Base-by-base conservation (phyloP, 2,113 vertebrate species). In the Aix galericulata region DNA sequence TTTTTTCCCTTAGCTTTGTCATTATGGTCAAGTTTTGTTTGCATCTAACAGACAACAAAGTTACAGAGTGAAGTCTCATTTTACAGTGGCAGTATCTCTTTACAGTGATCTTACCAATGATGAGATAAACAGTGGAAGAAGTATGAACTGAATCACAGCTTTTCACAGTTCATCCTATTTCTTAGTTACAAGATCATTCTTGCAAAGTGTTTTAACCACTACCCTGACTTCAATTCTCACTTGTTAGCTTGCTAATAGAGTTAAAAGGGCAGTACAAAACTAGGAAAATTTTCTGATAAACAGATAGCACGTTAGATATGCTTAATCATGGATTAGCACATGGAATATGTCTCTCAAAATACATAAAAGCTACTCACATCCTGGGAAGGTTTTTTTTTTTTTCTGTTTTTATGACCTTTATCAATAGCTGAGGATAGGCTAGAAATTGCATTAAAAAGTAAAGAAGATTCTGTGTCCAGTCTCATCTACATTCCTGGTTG, bases 21-120 rank as follows among this genome's bases (percentile, higher is more conserved):
- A 42, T 80, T 66, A 76, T 14, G 53, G 34, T 52, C 27, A 71
- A 68, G 17, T 52, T 95, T 91, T 77, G 32, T 81, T 93, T 90
- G 63, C 26, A 48, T 50, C 48, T 59, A 53, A 48, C 29, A 92
- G 95, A 77, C 62, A 94, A 63, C 32, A 82, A 85, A 94, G 91
- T 12, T 53, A 46, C 31, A 88, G 34, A 69, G 0, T 67, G 14
- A 82, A 88, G 36, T 55, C 59, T 83, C 31, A 79, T 64, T 92
- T 87, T 23, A 86, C 25, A 1, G 55, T 67, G 84, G 76, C 56
- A 59, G 31, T 40, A 86, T 64, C 75, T 91, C 87, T 59, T 86
- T 62, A 58, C 56, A 88, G 36, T 29, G 40, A 66, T 17, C 62
- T 91, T 87, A 91, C 86, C 38, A 72, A 64, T 22, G 66, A 66